A percentile compares a stretch with the other conserved stretches of the same genome.
Evolutionary conservation across 2,113 vertebrate genomes (phyloP).

Genomic region (Chaetops frenatus): DNA sequence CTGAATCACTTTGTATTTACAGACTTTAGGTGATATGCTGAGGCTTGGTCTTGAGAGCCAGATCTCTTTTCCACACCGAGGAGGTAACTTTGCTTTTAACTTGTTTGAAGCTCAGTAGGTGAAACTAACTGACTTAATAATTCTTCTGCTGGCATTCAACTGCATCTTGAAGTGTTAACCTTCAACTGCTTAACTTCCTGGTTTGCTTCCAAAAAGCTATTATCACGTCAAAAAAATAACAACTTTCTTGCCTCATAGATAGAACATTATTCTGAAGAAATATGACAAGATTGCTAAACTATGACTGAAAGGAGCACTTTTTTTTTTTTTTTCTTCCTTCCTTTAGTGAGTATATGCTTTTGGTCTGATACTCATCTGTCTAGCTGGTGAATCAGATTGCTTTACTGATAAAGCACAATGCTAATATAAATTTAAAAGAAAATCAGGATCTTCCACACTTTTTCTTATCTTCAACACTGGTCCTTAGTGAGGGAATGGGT

Average conservation of each 20-base stretch:
- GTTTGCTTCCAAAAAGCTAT: background rate
- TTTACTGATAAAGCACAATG: background rate
- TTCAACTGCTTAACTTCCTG: background rate
- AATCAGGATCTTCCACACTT: background rate
- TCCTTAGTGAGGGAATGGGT: background rate
- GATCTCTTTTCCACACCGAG: background rate
- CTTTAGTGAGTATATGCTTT: background rate
- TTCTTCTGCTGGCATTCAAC: background rate
- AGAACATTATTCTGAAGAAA: background rate
- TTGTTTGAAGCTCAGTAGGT: background rate
- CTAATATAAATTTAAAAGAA: background rate
- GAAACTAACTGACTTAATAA: background rate
- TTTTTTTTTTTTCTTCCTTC: background rate
- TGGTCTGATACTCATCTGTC: background rate
- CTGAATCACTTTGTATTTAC: constrained; percentile 7
- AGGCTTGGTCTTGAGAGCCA: background rate
- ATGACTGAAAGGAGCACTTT: background rate
- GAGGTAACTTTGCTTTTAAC: background rate
- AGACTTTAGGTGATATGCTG: background rate
- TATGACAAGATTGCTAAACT: background rate
- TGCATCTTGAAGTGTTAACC: background rate
- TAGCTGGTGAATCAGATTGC: background rate
- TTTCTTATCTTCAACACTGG: background rate
- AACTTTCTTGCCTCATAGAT: background rate
- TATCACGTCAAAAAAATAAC: background rate